phyloP scores from a whole-genome alignment of 1,140 invertebrate genomes.

The Hetaerina americana region DNA sequence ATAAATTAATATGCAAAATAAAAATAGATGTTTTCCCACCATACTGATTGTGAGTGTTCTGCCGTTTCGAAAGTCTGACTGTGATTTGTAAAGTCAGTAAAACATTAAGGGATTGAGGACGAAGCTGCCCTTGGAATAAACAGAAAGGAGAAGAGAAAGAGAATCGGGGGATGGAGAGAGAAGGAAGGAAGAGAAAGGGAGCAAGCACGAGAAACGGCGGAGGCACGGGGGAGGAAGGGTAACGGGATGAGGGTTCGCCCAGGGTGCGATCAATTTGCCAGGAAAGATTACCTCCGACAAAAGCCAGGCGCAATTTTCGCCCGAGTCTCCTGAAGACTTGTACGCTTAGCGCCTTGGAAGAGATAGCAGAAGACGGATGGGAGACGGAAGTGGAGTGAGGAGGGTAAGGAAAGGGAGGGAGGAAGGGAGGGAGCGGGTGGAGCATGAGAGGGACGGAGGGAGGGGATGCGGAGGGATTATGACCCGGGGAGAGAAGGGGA shows the following conservation, averaged over 20 bases:
- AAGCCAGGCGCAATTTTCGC: not conserved
- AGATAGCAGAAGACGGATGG: not conserved
- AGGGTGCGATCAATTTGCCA: constrained; percentile 4
- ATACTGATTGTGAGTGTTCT: too few species aligned
- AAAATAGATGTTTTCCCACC: too few species aligned
- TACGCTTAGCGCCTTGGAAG: not conserved
- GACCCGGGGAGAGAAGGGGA: too few species aligned
- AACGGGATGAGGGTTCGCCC: not conserved
- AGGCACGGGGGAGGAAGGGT: constrained; percentile 32
- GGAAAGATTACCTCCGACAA: not conserved
- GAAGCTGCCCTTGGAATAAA: constrained; percentile 33
- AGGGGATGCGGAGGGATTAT: not conserved
- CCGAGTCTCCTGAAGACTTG: not conserved
- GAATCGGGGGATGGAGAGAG: constrained; percentile 5
- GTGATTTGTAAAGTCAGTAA: too few species aligned
- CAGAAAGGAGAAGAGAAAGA: constrained; percentile 32
- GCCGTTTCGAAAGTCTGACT: too few species aligned
- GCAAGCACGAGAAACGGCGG: constrained; percentile 30
- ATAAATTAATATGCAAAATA: too few species aligned
- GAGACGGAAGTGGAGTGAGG: not conserved
- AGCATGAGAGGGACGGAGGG: not conserved
- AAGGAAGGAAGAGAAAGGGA: too few species aligned
- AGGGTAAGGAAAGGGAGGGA: not conserved
- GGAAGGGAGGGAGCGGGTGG: not conserved
- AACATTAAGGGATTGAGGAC: too few species aligned